phyloP scores from a whole-genome alignment of 2,888 invertebrate species.

The Mamestra brassicae region DNA sequence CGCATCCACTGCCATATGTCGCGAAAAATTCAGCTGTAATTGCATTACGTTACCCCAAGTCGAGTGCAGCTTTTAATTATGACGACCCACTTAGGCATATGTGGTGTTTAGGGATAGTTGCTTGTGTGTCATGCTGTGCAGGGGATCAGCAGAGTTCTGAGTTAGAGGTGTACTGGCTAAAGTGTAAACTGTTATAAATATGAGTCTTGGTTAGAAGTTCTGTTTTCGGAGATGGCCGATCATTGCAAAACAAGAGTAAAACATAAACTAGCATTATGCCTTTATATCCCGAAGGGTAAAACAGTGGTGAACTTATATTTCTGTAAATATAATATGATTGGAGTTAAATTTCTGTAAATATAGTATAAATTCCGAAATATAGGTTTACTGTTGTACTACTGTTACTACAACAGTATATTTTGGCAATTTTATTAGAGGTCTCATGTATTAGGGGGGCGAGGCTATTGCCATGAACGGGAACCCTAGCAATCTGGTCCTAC shows the following conservation, averaged over 20 bases:
- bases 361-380: no score
- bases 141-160: slow-evolving; percentile 20
- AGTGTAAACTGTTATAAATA: not conserved
- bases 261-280: not conserved
- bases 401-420: no score
- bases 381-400: no score
- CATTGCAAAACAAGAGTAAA: not conserved
- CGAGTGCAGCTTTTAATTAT: slow-evolving; percentile 87
- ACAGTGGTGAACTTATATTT: not conserved
- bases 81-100: slow-evolving; percentile 89
- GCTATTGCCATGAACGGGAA: no score
- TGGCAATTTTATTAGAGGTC: no score
- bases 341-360: no score
- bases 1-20: slow-evolving; percentile 86
- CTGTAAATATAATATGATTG: no score
- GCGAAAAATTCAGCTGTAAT: slow-evolving; percentile 90
- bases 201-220: not conserved
- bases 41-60: slow-evolving; percentile 89
- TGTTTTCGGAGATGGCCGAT: not conserved
- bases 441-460: no score
- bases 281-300: not conserved
- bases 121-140: slow-evolving; percentile 29
- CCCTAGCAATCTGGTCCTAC: no score
- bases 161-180: not conserved
- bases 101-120: slow-evolving; percentile 73